phyloP scores from a whole-genome alignment of 2,113 vertebrate genomes.

The Pica pica region DNA sequence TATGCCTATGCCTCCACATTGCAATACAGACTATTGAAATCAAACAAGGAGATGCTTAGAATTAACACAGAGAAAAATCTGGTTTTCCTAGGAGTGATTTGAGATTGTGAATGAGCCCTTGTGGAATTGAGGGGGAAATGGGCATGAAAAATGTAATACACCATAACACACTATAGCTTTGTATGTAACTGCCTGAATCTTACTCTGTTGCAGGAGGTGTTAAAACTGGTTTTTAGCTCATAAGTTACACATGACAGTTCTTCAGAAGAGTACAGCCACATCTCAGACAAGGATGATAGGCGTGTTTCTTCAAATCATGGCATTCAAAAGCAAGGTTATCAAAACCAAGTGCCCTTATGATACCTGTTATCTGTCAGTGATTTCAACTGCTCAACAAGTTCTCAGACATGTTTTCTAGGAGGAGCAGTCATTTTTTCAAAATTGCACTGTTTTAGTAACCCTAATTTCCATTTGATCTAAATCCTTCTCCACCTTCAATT shows the following conservation, averaged over 20 bases:
- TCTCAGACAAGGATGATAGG: background rate
- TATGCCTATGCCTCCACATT: background rate
- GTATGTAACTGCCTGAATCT: background rate
- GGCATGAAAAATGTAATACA: background rate
- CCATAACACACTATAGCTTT: background rate
- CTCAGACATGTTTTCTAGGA: background rate
- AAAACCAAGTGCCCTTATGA: background rate
- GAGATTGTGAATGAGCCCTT: background rate
- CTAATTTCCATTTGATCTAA: background rate
- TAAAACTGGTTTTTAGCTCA: background rate
- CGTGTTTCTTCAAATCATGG: background rate
- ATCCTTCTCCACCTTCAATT: background rate
- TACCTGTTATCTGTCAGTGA: background rate
- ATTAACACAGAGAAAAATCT: background rate
- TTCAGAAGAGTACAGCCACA: background rate
- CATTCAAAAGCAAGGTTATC: background rate
- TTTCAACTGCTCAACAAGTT: background rate
- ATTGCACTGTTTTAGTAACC: background rate
- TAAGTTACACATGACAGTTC: background rate
- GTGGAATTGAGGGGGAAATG: background rate
- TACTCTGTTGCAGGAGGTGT: background rate
- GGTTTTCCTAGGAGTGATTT: background rate
- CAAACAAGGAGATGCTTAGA: background rate
- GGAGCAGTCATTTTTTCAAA: background rate
- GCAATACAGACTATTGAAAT: background rate